Conservation (phyloP, 2,888 invertebrate genomes). For the Lacanobia wlatinum region DNA sequence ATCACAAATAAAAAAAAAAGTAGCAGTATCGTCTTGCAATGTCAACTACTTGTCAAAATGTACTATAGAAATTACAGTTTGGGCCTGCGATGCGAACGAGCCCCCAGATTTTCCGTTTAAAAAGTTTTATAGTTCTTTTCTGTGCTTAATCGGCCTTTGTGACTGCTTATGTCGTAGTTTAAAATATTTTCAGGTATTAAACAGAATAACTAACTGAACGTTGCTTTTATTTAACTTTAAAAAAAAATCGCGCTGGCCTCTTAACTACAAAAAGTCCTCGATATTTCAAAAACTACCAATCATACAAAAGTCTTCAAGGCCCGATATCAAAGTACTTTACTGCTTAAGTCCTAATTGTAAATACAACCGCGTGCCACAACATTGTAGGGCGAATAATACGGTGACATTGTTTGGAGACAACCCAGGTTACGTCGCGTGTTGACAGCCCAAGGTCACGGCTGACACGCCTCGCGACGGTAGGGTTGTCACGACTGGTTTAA, state of each 20-base stretch:
- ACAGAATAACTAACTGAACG: too few species aligned
- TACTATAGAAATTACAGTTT: too few species aligned
- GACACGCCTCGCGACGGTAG: conserved; percentile 29
- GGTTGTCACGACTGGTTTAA: conserved; percentile 29
- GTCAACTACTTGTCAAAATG: too few species aligned
- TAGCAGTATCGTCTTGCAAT: too few species aligned
- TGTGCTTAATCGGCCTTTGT: too few species aligned
- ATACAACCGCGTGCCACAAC: conserved; percentile 38
- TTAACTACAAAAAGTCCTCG: not conserved
- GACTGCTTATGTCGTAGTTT: too few species aligned
- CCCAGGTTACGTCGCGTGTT: conserved; percentile 55
- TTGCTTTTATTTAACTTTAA: not conserved
- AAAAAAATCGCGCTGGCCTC: not conserved
- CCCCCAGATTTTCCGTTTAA: too few species aligned
- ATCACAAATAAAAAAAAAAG: too few species aligned
- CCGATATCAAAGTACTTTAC: not conserved
- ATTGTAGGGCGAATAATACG: conserved; percentile 48
- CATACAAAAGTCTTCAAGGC: conserved; percentile 13
- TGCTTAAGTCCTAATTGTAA: conserved; percentile 19
- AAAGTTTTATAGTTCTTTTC: too few species aligned
- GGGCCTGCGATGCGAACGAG: too few species aligned
- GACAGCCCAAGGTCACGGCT: conserved; percentile 54
- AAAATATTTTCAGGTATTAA: too few species aligned
- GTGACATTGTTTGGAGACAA: conserved; percentile 55
- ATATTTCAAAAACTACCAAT: conserved; percentile 8